phyloP scores from a whole-genome alignment of 2,113 vertebrate species.

The Tapirus terrestris region DNA sequence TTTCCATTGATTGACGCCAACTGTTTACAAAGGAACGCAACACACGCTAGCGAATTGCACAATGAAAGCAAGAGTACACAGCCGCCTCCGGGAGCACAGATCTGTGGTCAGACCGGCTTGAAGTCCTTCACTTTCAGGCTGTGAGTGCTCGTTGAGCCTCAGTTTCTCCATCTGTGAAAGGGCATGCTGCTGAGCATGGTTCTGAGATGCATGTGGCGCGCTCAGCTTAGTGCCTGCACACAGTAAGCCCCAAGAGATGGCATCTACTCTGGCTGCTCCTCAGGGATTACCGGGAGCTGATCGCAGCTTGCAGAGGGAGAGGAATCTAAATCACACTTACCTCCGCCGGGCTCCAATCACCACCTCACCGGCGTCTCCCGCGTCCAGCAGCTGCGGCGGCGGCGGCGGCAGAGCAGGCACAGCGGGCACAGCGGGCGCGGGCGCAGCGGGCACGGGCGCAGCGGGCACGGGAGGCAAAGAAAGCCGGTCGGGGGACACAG shows the following conservation, averaged over 20 bases:
- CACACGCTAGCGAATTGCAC: background rate
- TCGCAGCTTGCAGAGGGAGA: background rate
- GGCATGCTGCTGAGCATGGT: background rate
- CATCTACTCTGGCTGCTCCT: background rate
- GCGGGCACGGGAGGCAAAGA: too few relatives aligned
- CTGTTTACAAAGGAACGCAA: background rate
- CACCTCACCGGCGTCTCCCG: background rate
- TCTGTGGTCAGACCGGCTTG: background rate
- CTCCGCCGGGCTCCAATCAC: background rate
- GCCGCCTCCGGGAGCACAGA: background rate
- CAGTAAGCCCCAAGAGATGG: background rate
- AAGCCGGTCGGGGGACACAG: fast-evolving
- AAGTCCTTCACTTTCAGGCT: background rate
- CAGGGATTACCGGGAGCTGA: background rate
- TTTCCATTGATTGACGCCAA: background rate
- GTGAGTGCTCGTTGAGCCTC: background rate
- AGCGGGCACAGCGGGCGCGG: background rate
- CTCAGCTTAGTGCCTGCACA: background rate
- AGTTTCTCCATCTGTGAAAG: background rate
- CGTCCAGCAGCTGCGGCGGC: background rate
- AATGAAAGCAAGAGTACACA: too few relatives aligned
- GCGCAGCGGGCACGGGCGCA: background rate
- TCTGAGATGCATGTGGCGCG: background rate
- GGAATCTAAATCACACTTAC: slow-evolving; percentile 5
- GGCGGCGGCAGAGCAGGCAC: background rate